Percentiles rank a stretch among this genome's conserved stretches.
Conservation (phyloP, 2,113 vertebrate species). For the Prunella himalayana region DNA sequence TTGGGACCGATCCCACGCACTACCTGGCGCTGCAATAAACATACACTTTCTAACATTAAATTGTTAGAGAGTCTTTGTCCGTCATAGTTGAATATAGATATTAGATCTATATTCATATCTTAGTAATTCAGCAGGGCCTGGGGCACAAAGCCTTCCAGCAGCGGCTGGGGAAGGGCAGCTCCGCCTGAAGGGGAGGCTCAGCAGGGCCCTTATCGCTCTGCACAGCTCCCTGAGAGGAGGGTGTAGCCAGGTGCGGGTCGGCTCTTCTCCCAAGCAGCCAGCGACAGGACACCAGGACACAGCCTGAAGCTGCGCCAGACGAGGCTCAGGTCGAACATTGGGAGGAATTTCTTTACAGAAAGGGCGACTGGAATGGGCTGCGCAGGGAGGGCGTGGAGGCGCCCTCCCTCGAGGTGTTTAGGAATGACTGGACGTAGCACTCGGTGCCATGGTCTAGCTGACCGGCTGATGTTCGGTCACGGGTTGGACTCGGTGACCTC, state of each 20-base stretch:
- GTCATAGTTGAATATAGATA: too few relatives aligned
- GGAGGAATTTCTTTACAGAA: neutral
- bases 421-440: neutral
- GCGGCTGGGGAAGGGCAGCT: neutral
- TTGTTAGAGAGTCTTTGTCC: too few relatives aligned
- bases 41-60: too few relatives aligned
- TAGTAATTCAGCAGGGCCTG: too few relatives aligned
- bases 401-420: neutral
- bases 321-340: neutral
- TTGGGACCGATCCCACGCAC: too few relatives aligned
- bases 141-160: too few relatives aligned
- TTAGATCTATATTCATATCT: too few relatives aligned
- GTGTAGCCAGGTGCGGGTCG: rapidly evolving
- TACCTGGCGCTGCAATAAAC: too few relatives aligned
- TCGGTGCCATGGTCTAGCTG: neutral
- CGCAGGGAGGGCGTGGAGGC: neutral
- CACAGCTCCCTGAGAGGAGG: neutral
- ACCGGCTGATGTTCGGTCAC: neutral
- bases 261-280: neutral
- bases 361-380: neutral
- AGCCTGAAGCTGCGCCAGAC: neutral
- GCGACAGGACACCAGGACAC: neutral
- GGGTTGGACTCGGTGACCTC: too few relatives aligned
- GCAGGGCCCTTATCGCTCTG: rapidly evolving
- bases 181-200: neutral